Base-by-base conservation (phyloP, 2,113 vertebrate species). In the Papio anubis region DNA sequence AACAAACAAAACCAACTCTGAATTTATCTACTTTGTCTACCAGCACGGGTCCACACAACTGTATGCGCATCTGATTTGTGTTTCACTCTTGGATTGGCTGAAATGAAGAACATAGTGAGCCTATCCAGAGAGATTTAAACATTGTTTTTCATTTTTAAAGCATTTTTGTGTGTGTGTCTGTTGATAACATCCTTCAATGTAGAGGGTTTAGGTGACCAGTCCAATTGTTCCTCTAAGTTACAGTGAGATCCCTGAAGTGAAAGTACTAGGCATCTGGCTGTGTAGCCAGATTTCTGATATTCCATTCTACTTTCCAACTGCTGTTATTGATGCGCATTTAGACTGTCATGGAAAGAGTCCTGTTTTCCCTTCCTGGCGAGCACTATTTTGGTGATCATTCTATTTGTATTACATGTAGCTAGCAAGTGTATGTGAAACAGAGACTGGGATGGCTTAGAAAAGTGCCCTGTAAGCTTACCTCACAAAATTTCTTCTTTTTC, bases 71-170 rank as follows among this genome's bases (percentile, higher is more conserved):
- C 35, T 94, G 30, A 94, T 92, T 95, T 82, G 23, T 73, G 18
- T 68, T 96, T 90, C 57, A 64, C 3, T 90, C 23, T 75, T 72
- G 50, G 11, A 92, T 45, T 76, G 92, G 64, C 66, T 83, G 66
- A 86, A 61, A 86, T 73, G 66, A 94, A 76, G 64, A 86, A 40
- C 23, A 81, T 2, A 76, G 5, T 43, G 14, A 43, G 66, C 27
- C 45, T 81, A 52, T 57, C 32, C 23, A 45, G 8, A 82, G 30
- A 94, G 14, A 68, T n/a, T 43, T 52, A 38, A 78, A 66, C 27
- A 48, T 43, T 72, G 35, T 27, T 93, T 84, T 59, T 55, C 55
- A 72, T 32, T 78, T 97, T 95, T 55, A 73, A 89, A 86, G 30
- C 23, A 59, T 35, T 82, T 79, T 59, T 43, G 5, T 1, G 30